Conservation (phyloP, 1,140 invertebrate genomes). For the Euschistus heros region DNA sequence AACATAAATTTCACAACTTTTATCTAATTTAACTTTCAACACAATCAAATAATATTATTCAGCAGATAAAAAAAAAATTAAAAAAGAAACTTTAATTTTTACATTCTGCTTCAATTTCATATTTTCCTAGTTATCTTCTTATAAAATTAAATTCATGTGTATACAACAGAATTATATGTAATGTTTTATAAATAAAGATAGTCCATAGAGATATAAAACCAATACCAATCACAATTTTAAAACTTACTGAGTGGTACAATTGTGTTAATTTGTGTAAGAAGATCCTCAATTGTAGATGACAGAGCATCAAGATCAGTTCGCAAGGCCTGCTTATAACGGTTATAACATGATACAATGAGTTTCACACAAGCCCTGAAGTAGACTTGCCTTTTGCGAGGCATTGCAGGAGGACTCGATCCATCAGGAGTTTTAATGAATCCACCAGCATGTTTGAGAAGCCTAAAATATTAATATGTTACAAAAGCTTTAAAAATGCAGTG, state of each 20-base stretch:
- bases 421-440: slow-evolving; percentile 40
- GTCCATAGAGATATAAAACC: background rate
- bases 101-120: too few species aligned
- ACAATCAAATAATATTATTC: too few species aligned
- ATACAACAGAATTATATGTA: too few species aligned
- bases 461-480: slow-evolving; percentile 30
- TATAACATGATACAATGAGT: slow-evolving; percentile 46
- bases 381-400: slow-evolving; percentile 44
- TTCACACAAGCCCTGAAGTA: slow-evolving; percentile 49
- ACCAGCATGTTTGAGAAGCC: slow-evolving; percentile 48
- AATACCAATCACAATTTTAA: background rate
- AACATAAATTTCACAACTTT: too few species aligned
- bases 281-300: slow-evolving; percentile 36
- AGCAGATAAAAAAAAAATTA: too few species aligned
- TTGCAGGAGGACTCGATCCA: slow-evolving; percentile 39
- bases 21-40: too few species aligned
- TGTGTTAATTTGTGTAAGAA: slow-evolving; percentile 20
- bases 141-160: too few species aligned
- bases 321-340: slow-evolving; percentile 41
- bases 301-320: slow-evolving; percentile 42
- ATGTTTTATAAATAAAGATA: too few species aligned
- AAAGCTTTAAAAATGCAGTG: too few species aligned
- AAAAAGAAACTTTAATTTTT: too few species aligned
- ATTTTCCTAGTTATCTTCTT: too few species aligned
- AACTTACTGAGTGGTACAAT: slow-evolving; percentile 12